Evolutionary conservation across 2,797 vertebrate species (phyloP).

Genomic region (Falco rusticolus): DNA sequence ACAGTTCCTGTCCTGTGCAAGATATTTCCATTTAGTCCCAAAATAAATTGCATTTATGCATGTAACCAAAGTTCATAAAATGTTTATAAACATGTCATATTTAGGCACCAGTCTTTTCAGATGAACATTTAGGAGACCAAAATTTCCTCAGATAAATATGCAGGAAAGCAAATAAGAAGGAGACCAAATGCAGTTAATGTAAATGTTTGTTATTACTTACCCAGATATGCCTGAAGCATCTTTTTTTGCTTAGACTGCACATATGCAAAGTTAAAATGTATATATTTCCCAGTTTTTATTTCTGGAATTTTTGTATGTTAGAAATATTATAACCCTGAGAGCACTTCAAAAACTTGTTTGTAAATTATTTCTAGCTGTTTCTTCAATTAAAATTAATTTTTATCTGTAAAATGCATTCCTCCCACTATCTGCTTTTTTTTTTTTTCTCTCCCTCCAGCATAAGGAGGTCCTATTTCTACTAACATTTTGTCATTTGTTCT

Average conservation of each 20-base stretch:
- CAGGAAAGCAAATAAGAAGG: slow-evolving; percentile 2
- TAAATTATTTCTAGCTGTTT: not conserved
- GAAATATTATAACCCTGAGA: not conserved
- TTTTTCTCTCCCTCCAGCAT: not conserved
- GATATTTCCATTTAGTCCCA: not conserved
- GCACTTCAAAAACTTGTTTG: not conserved
- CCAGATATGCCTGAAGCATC: not conserved
- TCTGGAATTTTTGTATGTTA: not conserved
- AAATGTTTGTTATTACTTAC: slow-evolving; percentile 19
- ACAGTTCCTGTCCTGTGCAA: not conserved
- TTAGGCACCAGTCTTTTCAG: not conserved
- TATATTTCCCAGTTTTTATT: not conserved
- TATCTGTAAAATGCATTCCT: slow-evolving; percentile 4
- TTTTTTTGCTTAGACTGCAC: slow-evolving; percentile 27
- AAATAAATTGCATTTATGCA: not conserved
- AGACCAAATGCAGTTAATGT: not conserved
- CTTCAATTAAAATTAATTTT: slow-evolving; percentile 19
- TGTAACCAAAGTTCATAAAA: not conserved
- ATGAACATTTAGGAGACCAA: not conserved
- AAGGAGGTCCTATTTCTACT: not conserved
- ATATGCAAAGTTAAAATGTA: not conserved
- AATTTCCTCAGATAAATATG: not conserved
- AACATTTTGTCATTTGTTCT: not conserved
- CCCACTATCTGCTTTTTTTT: not conserved
- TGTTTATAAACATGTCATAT: not conserved